These are phyloP conservation scores for Philereme vetulata DNA, from an alignment of 2,888 invertebrate genomes.

Conservation along the genomic window DNA sequence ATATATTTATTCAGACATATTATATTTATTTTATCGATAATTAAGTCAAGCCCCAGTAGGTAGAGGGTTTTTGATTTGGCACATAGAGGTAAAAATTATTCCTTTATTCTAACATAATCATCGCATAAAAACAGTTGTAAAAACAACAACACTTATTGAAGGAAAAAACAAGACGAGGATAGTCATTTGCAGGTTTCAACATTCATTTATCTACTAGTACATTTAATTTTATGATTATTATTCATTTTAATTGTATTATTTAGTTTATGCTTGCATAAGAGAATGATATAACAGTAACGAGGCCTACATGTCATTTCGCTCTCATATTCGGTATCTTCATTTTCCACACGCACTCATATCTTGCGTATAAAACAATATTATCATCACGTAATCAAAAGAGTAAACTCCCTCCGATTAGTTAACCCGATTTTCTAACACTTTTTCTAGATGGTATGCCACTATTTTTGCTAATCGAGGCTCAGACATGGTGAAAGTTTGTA, in stretches of 20 bases:
- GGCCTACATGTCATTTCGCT: slow-evolving; percentile 25
- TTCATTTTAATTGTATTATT: slow-evolving; percentile 28
- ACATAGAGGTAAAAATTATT: slow-evolving; percentile 58
- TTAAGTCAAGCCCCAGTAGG: slow-evolving; percentile 48
- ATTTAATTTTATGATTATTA: slow-evolving; percentile 35
- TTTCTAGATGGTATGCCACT: background rate
- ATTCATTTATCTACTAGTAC: slow-evolving; percentile 41
- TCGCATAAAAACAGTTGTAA: slow-evolving; percentile 12
- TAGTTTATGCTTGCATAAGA: slow-evolving; percentile 26
- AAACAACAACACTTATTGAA: slow-evolving; percentile 17
- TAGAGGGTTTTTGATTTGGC: slow-evolving; percentile 74
- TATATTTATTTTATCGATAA: slow-evolving; percentile 53
- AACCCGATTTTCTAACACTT: background rate
- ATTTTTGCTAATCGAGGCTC: background rate
- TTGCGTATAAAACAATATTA: slow-evolving; percentile 2
- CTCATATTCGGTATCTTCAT: slow-evolving; percentile 5
- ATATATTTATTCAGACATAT: slow-evolving; percentile 65
- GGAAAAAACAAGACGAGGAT: slow-evolving; percentile 38
- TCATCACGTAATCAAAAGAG: slow-evolving; percentile 6
- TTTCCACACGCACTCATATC: slow-evolving; percentile 8
- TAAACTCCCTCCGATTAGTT: slow-evolving; percentile 3
- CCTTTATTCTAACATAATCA: slow-evolving; percentile 12
- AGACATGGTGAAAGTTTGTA: background rate
- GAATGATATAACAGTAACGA: slow-evolving; percentile 36
- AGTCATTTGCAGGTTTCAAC: slow-evolving; percentile 42